These are phyloP conservation scores for Tachyglossus aculeatus DNA, from an alignment of 2,797 vertebrate genomes.

Conservation along the genomic window DNA sequence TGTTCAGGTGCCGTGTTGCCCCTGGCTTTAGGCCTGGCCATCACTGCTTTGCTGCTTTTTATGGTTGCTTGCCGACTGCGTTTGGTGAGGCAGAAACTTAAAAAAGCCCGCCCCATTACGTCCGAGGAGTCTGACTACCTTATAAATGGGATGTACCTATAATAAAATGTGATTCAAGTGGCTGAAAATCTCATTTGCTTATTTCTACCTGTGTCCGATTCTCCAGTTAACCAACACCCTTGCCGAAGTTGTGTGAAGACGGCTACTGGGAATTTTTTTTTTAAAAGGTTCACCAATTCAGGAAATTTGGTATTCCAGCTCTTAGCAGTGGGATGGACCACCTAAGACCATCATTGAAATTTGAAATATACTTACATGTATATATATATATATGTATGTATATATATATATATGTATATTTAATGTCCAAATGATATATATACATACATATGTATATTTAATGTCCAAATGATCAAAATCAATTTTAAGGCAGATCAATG, in stretches of 20 bases:
- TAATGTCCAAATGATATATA: no score
- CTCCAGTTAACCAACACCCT: constrained; percentile 41
- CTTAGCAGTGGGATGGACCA: constrained; percentile 6
- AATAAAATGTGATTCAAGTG: constrained; percentile 26
- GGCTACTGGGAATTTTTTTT: neutral
- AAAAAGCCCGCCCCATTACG: constrained; percentile 92
- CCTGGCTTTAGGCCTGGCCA: constrained; percentile 89
- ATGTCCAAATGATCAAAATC: neutral
- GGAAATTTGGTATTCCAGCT: constrained; percentile 8
- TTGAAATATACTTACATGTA: constrained; percentile 15
- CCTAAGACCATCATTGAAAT: neutral
- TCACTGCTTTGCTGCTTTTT: constrained; percentile 90
- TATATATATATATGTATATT: no score
- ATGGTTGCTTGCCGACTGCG: constrained; percentile 92
- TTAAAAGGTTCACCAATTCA: constrained; percentile 16
- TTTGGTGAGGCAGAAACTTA: constrained; percentile 90
- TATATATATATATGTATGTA: no score
- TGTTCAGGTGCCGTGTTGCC: constrained; percentile 90
- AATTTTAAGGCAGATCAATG: neutral
- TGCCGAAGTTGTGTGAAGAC: constrained; percentile 34
- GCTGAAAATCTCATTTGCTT: constrained; percentile 22
- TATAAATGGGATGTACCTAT: constrained; percentile 98
- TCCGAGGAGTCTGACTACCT: constrained; percentile 99
- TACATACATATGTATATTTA: no score
- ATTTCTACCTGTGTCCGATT: constrained; percentile 32